Percentiles rank a stretch among this genome's conserved stretches.
Conservation (phyloP, 1,140 invertebrate species). For the Holcopasites calliopsidis region DNA sequence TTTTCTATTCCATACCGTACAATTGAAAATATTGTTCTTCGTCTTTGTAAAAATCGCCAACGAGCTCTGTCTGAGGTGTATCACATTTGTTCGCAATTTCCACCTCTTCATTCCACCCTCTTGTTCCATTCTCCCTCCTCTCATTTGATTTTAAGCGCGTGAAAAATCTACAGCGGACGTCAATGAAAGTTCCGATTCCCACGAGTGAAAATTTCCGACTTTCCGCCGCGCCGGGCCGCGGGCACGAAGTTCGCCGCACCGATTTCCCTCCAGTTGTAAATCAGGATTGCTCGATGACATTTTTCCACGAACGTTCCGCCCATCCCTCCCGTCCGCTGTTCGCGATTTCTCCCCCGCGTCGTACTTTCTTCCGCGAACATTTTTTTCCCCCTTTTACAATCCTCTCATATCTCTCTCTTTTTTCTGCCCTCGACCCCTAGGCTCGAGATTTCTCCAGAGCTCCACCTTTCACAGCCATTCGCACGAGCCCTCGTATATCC, state of each 20-base stretch:
- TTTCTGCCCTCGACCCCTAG: constrained; percentile 29
- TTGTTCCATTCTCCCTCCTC: background rate
- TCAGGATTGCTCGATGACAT: constrained; percentile 72
- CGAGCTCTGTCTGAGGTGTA: background rate
- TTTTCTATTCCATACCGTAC: constrained; percentile 1
- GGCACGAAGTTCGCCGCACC: constrained; percentile 54
- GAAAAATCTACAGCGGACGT: constrained; percentile 22
- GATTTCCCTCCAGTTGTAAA: constrained; percentile 71
- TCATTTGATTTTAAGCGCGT: constrained; percentile 4
- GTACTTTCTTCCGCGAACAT: background rate
- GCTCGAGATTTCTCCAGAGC: constrained; percentile 52
- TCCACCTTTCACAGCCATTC: constrained; percentile 49
- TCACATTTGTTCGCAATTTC: background rate
- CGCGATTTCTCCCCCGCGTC: constrained; percentile 28
- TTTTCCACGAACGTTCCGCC: constrained; percentile 60
- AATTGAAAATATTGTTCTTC: too few relatives aligned
- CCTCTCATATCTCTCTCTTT: constrained; percentile 27
- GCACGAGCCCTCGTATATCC: constrained; percentile 53
- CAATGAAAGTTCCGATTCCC: constrained; percentile 57
- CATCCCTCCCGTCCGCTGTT: background rate
- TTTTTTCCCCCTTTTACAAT: constrained; percentile 16
- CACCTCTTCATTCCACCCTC: background rate
- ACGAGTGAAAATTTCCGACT: constrained; percentile 59
- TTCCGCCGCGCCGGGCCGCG: constrained; percentile 42
- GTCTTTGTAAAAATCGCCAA: background rate